Evolutionary conservation across 1,140 invertebrate genomes (phyloP).

Genomic region (Riptortus pedestris): DNA sequence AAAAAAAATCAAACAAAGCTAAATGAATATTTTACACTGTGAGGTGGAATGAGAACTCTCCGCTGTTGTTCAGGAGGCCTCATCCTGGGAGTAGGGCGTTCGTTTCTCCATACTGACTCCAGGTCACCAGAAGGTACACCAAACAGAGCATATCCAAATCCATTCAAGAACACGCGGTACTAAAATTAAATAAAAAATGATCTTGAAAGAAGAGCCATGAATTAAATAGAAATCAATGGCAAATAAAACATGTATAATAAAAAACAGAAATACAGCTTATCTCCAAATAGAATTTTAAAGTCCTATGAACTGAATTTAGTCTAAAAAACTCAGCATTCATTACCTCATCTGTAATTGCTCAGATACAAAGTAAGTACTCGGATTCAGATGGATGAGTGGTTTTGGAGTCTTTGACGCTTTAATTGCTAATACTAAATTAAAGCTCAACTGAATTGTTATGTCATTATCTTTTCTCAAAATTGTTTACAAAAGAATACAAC

Average conservation of each 20-base stretch:
- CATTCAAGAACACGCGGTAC: constrained; percentile 67
- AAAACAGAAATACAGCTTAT: background rate
- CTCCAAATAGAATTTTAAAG: background rate
- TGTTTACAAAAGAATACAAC: too few species aligned
- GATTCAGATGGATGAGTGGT: too few species aligned
- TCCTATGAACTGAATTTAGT: too few species aligned
- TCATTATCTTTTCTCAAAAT: too few species aligned
- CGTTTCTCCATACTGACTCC: constrained; percentile 56
- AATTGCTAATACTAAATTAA: too few species aligned
- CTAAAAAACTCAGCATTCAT: too few species aligned
- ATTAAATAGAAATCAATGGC: background rate
- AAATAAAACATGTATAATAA: background rate
- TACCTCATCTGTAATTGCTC: too few species aligned
- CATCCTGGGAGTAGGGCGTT: constrained; percentile 37
- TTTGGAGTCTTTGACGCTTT: too few species aligned
- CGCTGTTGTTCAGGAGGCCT: constrained; percentile 22
- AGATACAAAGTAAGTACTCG: too few species aligned
- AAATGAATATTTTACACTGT: constrained; percentile 23
- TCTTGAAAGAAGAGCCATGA: background rate
- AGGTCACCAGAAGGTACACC: constrained; percentile 59
- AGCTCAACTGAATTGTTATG: too few species aligned
- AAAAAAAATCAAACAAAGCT: too few species aligned
- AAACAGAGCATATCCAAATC: constrained; percentile 62
- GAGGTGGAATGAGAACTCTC: constrained; percentile 25
- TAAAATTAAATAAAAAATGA: constrained; percentile 37